Evolutionary conservation across 2,797 vertebrate species (phyloP).

Genomic region (Acanthiza pusilla): DNA sequence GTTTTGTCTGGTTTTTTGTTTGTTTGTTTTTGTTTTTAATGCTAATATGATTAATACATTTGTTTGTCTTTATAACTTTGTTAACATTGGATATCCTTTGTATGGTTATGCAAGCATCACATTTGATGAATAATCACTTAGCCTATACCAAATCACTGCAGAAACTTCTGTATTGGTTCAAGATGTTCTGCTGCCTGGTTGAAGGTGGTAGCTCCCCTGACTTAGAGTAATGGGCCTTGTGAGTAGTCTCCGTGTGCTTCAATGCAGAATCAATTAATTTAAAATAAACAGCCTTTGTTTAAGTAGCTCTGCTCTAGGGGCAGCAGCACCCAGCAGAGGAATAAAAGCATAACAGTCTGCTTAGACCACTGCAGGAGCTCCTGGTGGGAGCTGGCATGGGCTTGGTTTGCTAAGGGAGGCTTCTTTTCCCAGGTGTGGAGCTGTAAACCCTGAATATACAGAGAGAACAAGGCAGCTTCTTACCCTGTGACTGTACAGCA

Average conservation of each 20-base stretch:
- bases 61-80: not conserved
- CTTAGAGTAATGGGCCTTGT: not conserved
- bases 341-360: not conserved
- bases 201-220: not conserved
- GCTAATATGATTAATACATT: not conserved
- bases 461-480: rapidly evolving
- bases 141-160: not conserved
- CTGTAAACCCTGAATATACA: not conserved
- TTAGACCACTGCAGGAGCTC: not conserved
- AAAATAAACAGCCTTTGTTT: slow-evolving; percentile 11
- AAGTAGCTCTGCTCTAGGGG: not conserved
- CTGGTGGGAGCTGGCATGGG: not conserved
- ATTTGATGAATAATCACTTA: not conserved
- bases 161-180: not conserved
- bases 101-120: not conserved
- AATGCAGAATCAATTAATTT: not conserved
- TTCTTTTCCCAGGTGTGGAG: not conserved
- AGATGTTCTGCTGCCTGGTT: not conserved
- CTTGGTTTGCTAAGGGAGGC: not conserved
- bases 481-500: not conserved
- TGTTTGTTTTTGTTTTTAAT: not conserved
- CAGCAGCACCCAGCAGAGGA: not conserved
- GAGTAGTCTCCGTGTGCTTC: not conserved
- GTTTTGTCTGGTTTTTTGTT: too few relatives aligned
- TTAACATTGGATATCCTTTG: not conserved